Base-by-base conservation (phyloP, 2,113 vertebrate genomes). In the Hippoglossus stenolepis region DNA sequence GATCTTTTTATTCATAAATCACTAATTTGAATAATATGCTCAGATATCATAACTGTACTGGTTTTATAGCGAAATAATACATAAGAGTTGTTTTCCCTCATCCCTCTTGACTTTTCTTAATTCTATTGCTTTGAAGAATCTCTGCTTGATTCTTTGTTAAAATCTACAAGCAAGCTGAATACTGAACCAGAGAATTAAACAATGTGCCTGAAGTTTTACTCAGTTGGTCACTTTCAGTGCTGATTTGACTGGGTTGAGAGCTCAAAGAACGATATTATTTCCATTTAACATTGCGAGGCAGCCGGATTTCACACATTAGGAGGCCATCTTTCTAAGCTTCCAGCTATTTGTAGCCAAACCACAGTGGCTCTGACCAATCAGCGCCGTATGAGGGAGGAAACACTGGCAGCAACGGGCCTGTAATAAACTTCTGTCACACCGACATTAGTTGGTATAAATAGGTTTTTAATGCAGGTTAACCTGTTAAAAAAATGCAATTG, bases 181-280 rank as follows among this genome's bases (percentile, higher is more conserved):
- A 51, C 38, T 59, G 18, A 71, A 59, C 51, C n/a, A 18, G 24
- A 71, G 21, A 20, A 51, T 65, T 59, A 51, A 38, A 49, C 49
- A 23, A 43, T 12, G 6, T 38, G 23, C 5, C 53, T 7, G 12
- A 53, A 15, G 15, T 35, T 63, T 40, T 18, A 45, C 58, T 53
- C 9, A 15, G 14, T 18, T 23, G 8, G 7, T 56, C 9, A 21
- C 47, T 53, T 18, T 11, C 23, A 47, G 35, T 38, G 9, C 15
- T 51, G 17, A 51, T 51, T 64, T 40, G 4, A 54, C 54, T 40
- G n/a, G 11, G 13, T 28, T 43, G 2, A 54, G 8, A 54, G 45
- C 6, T 49, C 24, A 60, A n/a, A 26, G 28, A 59, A 40, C 15
- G 47, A 71, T 14, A 49, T 53, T n/a, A 28, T 11, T 49, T 57